Base-by-base conservation (phyloP, 1,140 invertebrate genomes). In the Cataglyphis hispanica region DNA sequence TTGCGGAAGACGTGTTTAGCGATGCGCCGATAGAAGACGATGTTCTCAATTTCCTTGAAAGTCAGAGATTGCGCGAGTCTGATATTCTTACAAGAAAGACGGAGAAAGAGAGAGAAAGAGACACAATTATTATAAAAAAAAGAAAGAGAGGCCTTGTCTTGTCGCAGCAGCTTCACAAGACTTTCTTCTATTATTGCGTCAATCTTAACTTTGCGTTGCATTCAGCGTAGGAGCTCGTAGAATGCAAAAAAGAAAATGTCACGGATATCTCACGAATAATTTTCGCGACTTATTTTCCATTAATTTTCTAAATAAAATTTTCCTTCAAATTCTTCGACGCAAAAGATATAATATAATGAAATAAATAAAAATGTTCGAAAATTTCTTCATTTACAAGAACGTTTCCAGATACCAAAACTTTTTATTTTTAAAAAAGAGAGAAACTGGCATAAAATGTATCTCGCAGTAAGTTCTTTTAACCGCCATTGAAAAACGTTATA, bases 41-140 rank as follows among this genome's bases (percentile, higher is more conserved):
- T 83, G 67, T 74, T 83, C 56, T 83, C 67, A 74, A 83, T 83
- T 83, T 83, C 56, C 27, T 22, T 61, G 67, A 83, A 83, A 83
- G 66, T 83, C 37, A 83, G n/a, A 83, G 78, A 83, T 83, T 60
- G 53, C 67, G 53, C 53, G 53, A 74, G 46, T 34, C 67, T 27
- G 67, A 74, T 80, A 80, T 83, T 83, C 67, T 72, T 83, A 46
- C n/a, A 60, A 60, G 66, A 83, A 16, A 16, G 46, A 50, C 16
- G 19, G 13, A 50, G 13, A 46, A 46, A 46, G 11, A 46, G 11
- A 46, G 43, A 46, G 4, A 50, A 27, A 58, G 53, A 46, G 67
- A 37, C 37, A 60, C 53, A 74, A 83, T 83, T 74, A 83, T 83
- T 83, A 60, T 61, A 53, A 83, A n/a, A 58, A 53, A 67, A 46